Evolutionary conservation across 2,797 vertebrate species (phyloP).

Genomic region (Chelon labrosus): DNA sequence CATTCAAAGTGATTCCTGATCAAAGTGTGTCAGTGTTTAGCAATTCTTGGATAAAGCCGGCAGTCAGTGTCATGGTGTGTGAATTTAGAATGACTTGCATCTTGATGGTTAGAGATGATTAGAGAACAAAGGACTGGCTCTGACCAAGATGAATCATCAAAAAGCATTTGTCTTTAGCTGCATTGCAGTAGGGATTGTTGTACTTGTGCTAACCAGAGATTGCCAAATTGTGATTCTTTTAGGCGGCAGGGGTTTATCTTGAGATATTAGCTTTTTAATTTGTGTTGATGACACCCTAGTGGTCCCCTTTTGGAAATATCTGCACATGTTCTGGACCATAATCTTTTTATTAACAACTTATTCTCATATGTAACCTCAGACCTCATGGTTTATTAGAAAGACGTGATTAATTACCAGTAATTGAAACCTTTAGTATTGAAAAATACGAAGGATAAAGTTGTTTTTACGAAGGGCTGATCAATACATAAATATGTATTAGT

Average conservation of each 20-base stretch:
- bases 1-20: conserved; percentile 46
- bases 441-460: background rate
- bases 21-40: conserved; percentile 36
- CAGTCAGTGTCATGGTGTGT: conserved; percentile 25
- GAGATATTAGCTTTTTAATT: no score
- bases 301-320: no score
- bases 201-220: background rate
- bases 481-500: background rate
- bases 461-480: background rate
- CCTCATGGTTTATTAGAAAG: background rate
- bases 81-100: conserved; percentile 26
- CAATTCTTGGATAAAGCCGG: conserved; percentile 25
- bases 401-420: no score
- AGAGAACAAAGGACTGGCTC: conserved; percentile 15
- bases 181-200: background rate
- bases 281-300: no score
- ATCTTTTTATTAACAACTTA: background rate
- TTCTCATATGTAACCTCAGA: background rate
- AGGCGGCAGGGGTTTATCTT: background rate
- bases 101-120: conserved; percentile 18
- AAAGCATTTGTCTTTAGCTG: background rate
- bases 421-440: background rate
- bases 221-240: background rate
- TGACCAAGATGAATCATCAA: background rate
- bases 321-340: no score